phyloP scores from a whole-genome alignment of 2,888 invertebrate genomes.

The Steromphala cineraria region DNA sequence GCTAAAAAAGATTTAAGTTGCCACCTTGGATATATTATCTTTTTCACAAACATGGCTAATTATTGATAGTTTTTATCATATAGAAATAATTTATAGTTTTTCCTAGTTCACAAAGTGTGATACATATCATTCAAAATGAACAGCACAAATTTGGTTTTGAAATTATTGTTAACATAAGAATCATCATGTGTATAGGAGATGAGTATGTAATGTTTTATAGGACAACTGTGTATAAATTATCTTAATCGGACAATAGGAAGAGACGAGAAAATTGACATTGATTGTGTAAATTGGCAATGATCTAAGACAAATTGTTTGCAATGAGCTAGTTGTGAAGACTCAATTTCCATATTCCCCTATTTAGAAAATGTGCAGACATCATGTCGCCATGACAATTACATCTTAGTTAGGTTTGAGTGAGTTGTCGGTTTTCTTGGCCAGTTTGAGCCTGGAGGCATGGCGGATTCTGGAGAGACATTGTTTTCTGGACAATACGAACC shows the following conservation, averaged over 20 bases:
- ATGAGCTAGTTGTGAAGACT: not conserved
- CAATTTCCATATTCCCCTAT: conserved; percentile 3
- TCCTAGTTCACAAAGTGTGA: too few species aligned
- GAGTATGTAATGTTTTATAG: too few species aligned
- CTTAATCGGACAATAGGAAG: not conserved
- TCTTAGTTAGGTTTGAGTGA: not conserved
- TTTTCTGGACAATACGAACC: not conserved
- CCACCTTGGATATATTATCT: too few species aligned
- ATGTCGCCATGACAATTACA: conserved; percentile 12
- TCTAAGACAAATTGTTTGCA: conserved; percentile 15
- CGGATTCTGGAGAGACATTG: not conserved
- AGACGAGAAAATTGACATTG: not conserved
- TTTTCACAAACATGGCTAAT: too few species aligned
- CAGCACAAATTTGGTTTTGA: too few species aligned
- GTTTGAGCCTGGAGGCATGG: not conserved
- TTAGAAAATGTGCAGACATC: not conserved
- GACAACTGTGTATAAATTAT: too few species aligned
- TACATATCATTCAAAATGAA: too few species aligned
- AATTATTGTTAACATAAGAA: too few species aligned
- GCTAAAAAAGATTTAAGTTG: too few species aligned
- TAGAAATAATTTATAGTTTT: too few species aligned
- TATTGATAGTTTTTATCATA: too few species aligned
- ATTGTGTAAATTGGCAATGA: not conserved
- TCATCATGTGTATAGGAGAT: too few species aligned
- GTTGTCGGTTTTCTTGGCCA: not conserved